phyloP scores from a whole-genome alignment of 2,797 vertebrate species.

The Parauchenoglanis punctatus region DNA sequence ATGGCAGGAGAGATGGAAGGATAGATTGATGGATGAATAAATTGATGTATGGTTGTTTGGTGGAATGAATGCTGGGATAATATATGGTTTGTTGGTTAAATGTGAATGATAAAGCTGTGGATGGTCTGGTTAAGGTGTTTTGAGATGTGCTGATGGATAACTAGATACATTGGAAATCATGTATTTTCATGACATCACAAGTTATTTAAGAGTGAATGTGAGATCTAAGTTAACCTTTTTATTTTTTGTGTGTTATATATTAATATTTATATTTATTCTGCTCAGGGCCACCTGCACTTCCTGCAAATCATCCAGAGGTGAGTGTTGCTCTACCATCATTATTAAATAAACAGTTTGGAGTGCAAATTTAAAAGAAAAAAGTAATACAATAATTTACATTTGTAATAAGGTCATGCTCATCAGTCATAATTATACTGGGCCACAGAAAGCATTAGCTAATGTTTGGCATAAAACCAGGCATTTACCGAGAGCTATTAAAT shows the following conservation, averaged over 20 bases:
- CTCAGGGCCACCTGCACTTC: constrained; percentile 53
- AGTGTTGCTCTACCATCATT: constrained; percentile 20
- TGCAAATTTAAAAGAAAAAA: neutral
- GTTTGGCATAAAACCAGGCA: neutral
- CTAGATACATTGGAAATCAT: neutral
- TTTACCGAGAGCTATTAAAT: neutral
- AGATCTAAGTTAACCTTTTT: neutral
- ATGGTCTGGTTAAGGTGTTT: neutral
- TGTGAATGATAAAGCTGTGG: too few species aligned
- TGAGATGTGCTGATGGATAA: neutral
- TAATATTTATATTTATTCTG: constrained; percentile 8
- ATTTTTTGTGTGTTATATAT: neutral
- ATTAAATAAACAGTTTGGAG: neutral
- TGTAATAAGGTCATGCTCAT: neutral
- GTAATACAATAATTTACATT: neutral
- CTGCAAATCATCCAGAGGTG: constrained; percentile 55
- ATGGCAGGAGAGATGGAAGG: neutral
- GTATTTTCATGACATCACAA: neutral
- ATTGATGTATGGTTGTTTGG: neutral
- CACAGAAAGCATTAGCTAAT: neutral
- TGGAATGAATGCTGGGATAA: neutral
- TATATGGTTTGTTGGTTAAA: neutral
- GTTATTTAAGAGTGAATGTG: neutral
- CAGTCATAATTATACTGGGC: neutral
- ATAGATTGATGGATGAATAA: constrained; percentile 2